Percentiles rank a stretch among this genome's conserved stretches.
Conservation (phyloP, 2,888 invertebrate genomes). For the Eurytoma adleriae region DNA sequence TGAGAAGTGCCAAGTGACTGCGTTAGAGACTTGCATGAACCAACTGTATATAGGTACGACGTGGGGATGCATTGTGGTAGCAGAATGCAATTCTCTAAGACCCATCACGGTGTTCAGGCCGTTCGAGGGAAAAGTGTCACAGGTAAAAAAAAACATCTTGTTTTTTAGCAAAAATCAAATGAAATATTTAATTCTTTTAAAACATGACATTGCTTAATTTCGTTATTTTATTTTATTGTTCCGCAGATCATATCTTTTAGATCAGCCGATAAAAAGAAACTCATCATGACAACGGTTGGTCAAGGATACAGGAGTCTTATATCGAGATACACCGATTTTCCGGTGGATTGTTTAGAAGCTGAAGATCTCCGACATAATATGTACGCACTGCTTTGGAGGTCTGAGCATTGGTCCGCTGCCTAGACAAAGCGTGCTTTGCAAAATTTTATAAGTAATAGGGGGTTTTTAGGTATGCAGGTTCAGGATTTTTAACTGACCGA, state of each 20-base stretch:
- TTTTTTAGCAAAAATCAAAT: not conserved
- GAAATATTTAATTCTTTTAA: not conserved
- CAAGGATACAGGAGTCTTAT: conserved; percentile 89
- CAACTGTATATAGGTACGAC: conserved; percentile 94
- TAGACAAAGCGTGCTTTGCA: conserved; percentile 57
- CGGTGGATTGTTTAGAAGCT: conserved; percentile 73
- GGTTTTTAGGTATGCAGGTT: not conserved
- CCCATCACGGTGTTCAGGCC: conserved; percentile 96
- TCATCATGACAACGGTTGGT: conserved; percentile 87
- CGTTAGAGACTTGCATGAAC: conserved; percentile 73
- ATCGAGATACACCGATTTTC: conserved; percentile 80
- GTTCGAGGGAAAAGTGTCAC: conserved; percentile 88
- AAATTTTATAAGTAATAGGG: not conserved
- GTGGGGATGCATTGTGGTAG: conserved; percentile 95
- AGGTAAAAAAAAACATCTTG: conserved; percentile 49
- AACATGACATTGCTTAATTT: not conserved
- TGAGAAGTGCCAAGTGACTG: conserved; percentile 84
- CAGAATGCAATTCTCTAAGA: conserved; percentile 86
- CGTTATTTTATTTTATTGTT: not conserved
- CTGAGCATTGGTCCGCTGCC: conserved; percentile 82
- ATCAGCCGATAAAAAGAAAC: conserved; percentile 75
- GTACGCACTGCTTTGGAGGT: conserved; percentile 85
- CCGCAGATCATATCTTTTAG: conserved; percentile 69
- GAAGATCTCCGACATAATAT: conserved; percentile 76
- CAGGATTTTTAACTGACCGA: not conserved